Evolutionary conservation across 1,140 invertebrate species (phyloP).

Genomic region (Xylocopa sonorina): DNA sequence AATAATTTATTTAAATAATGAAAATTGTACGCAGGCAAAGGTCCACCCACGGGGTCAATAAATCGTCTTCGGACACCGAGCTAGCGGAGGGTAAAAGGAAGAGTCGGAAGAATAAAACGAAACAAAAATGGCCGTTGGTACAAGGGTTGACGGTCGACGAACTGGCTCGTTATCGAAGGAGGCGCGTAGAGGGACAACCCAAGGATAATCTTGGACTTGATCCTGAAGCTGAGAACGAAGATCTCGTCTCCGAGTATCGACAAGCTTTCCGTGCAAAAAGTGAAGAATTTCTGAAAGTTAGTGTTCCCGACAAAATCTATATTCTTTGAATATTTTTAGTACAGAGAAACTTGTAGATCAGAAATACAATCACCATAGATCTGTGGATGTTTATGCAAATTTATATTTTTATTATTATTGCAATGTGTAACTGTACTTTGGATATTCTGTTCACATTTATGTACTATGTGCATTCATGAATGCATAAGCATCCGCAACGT

Average conservation of each 20-base stretch:
- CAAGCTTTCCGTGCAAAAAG: slow-evolving; percentile 70
- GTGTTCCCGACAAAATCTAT: neutral
- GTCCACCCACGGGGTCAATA: slow-evolving; percentile 65
- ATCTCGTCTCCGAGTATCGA: slow-evolving; percentile 75
- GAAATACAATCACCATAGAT: too few species aligned
- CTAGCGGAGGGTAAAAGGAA: slow-evolving; percentile 72
- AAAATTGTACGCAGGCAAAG: slow-evolving; percentile 58
- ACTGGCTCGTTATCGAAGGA: slow-evolving; percentile 81
- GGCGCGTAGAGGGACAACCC: slow-evolving; percentile 74
- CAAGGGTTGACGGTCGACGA: slow-evolving; percentile 83
- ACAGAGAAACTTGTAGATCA: too few species aligned
- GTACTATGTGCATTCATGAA: too few species aligned
- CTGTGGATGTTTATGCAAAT: too few species aligned
- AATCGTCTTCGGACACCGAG: slow-evolving; percentile 78
- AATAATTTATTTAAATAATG: too few species aligned
- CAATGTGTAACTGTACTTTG: too few species aligned
- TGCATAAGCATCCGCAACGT: too few species aligned
- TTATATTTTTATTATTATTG: too few species aligned
- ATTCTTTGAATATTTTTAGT: too few species aligned
- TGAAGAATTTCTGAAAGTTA: slow-evolving; percentile 71
- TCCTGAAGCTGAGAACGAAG: slow-evolving; percentile 48
- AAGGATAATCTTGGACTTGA: slow-evolving; percentile 72
- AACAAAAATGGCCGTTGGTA: slow-evolving; percentile 78
- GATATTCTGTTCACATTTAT: too few species aligned
- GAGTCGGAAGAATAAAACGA: slow-evolving; percentile 61